Evolutionary conservation across 2,888 invertebrate genomes (phyloP).

Genomic region (Eilema depressum): DNA sequence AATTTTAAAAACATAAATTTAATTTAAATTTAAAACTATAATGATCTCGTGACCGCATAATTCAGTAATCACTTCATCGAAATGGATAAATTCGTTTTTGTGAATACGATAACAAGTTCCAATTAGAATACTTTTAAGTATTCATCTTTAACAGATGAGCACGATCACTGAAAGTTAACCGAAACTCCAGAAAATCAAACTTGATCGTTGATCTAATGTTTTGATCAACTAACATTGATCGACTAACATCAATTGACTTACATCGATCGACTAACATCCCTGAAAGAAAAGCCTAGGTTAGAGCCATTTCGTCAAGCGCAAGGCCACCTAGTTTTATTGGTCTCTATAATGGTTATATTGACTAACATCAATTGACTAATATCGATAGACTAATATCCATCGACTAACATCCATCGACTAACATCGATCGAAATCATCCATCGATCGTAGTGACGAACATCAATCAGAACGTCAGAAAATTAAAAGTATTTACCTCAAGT

Average conservation of each 20-base stretch:
- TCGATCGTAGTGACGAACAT: rapidly evolving
- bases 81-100: not conserved
- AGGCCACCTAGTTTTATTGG: too few species aligned
- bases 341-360: too few species aligned
- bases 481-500: not conserved
- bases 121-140: not conserved
- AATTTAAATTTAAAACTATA: conserved; percentile 3
- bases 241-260: too few species aligned
- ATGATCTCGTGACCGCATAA: not conserved
- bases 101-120: not conserved
- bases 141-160: not conserved
- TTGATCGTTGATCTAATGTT: too few species aligned
- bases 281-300: too few species aligned
- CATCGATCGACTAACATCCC: too few species aligned
- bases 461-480: not conserved
- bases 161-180: not conserved
- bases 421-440: too few species aligned
- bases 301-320: too few species aligned
- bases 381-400: too few species aligned
- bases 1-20: conserved; percentile 18
- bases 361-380: too few species aligned
- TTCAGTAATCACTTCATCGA: not conserved
- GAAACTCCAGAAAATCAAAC: not conserved
- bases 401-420: not conserved
- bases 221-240: too few species aligned